These are phyloP conservation scores for Cliona cf. orientalis DNA, from an alignment of 37 sponge, comb jelly and placozoan species.

Conservation along the genomic window DNA sequence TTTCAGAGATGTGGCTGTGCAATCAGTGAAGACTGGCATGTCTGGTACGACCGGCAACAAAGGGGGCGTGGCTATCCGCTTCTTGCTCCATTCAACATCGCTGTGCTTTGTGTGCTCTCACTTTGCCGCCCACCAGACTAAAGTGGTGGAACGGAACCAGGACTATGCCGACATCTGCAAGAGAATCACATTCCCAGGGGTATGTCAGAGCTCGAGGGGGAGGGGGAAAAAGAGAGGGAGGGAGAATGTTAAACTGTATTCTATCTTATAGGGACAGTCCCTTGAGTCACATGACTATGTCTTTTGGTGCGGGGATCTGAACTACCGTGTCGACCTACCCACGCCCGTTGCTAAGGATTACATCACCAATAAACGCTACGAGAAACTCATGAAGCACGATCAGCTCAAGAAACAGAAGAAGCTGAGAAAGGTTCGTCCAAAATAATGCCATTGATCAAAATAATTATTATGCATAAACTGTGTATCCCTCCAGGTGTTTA, in stretches of 20 bases:
- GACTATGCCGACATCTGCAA: slow-evolving; percentile 88
- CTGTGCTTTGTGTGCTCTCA: slow-evolving; percentile 98
- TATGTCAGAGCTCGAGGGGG: slow-evolving; percentile 33
- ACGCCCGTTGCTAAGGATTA: slow-evolving; percentile 72
- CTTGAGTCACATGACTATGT: slow-evolving; percentile 94
- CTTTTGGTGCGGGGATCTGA: slow-evolving; percentile 99
- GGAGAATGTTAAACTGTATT: not conserved
- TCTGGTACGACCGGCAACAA: slow-evolving; percentile 97
- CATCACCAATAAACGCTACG: slow-evolving; percentile 69
- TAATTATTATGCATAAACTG: too few relatives aligned
- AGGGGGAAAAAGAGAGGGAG: too few relatives aligned
- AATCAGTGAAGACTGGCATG: slow-evolving; percentile 96
- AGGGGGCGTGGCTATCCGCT: slow-evolving; percentile 92
- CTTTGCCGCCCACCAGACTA: slow-evolving; percentile 95
- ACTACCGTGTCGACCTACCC: slow-evolving; percentile 96
- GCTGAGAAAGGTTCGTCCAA: slow-evolving; percentile 50
- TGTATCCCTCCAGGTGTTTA: slow-evolving; percentile 72
- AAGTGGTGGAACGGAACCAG: slow-evolving; percentile 87
- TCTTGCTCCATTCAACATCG: slow-evolving; percentile 85
- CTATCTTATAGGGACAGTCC: slow-evolving; percentile 68
- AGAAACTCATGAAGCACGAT: slow-evolving; percentile 72
- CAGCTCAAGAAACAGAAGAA: slow-evolving; percentile 88
- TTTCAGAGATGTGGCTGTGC: slow-evolving; percentile 76
- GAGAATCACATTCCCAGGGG: slow-evolving; percentile 77
- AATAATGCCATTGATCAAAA: too few relatives aligned